A percentile compares a stretch with the other conserved stretches of the same genome.
phyloP scores from a whole-genome alignment of 1,140 invertebrate genomes.

The Pogonomyrmex californicus region DNA sequence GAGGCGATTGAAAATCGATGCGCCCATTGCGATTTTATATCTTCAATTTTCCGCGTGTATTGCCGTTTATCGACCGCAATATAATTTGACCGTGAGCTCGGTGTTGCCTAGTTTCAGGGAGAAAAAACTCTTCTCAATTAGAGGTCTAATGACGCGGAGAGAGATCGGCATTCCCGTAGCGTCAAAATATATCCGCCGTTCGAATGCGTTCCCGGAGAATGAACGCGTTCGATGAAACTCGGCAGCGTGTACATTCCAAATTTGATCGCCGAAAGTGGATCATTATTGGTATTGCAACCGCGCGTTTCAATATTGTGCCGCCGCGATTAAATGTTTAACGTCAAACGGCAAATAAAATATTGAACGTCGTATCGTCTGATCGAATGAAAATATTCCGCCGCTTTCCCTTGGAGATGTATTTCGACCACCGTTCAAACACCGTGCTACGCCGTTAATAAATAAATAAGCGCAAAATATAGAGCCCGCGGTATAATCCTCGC shows the following conservation, averaged over 20 bases:
- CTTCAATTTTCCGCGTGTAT: slow-evolving; percentile 7
- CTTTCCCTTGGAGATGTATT: slow-evolving; percentile 39
- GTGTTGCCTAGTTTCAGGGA: neutral
- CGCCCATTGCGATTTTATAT: neutral
- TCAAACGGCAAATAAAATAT: slow-evolving; percentile 61
- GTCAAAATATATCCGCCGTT: slow-evolving; percentile 23
- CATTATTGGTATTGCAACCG: slow-evolving; percentile 62
- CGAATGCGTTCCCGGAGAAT: slow-evolving; percentile 23
- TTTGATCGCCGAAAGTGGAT: slow-evolving; percentile 60
- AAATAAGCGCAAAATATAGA: slow-evolving; percentile 26
- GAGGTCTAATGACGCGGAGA: slow-evolving; percentile 6
- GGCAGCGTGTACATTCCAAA: slow-evolving; percentile 54
- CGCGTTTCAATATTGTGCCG: slow-evolving; percentile 61
- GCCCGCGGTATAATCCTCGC: neutral
- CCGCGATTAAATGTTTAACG: slow-evolving; percentile 63
- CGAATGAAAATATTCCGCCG: slow-evolving; percentile 52
- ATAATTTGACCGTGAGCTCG: neutral
- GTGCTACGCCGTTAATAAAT: slow-evolving; percentile 12
- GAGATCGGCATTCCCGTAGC: slow-evolving; percentile 26
- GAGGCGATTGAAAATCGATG: neutral
- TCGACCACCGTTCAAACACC: slow-evolving; percentile 1
- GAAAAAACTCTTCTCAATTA: slow-evolving; percentile 26
- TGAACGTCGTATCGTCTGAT: slow-evolving; percentile 38
- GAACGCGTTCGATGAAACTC: slow-evolving; percentile 28
- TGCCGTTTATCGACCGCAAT: neutral